These are phyloP conservation scores for Coracias cyanogaster DNA, from an alignment of 2,797 vertebrate genomes.

Conservation along the genomic window DNA sequence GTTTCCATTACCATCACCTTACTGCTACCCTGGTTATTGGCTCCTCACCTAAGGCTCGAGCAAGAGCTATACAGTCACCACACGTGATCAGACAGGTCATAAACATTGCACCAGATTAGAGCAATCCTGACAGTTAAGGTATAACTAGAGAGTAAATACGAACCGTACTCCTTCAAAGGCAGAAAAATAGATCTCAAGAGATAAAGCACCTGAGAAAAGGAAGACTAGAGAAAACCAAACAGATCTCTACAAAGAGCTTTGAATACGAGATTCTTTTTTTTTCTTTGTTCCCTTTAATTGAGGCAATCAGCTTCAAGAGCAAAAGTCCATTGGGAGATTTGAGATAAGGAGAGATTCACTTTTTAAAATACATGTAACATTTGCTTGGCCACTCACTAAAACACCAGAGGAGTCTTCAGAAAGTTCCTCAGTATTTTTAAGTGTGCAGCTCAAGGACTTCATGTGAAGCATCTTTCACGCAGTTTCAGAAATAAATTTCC, in stretches of 20 bases:
- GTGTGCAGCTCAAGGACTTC: rapidly evolving
- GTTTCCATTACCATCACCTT: neutral
- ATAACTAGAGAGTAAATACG: slow-evolving; percentile 54
- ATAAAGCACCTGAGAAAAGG: slow-evolving; percentile 18
- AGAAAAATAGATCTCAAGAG: neutral
- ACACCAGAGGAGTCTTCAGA: neutral
- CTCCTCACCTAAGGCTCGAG: neutral
- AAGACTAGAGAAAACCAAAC: neutral
- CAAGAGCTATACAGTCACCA: neutral
- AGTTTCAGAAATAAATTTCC: neutral
- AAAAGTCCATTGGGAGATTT: neutral
- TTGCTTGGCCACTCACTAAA: neutral
- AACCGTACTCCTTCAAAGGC: neutral
- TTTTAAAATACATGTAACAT: neutral
- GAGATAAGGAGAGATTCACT: neutral
- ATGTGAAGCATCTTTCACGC: neutral
- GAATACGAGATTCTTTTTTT: neutral
- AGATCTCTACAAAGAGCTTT: neutral
- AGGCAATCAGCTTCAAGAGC: neutral
- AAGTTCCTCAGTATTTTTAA: neutral
- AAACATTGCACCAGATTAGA: neutral
- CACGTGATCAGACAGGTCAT: neutral
- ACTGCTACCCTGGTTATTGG: neutral
- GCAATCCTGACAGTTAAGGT: slow-evolving; percentile 38
- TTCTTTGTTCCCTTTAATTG: neutral